These are phyloP conservation scores for Steinernema carpocapsae DNA, from an alignment of 2,888 invertebrate genomes.

Conservation along the genomic window DNA sequence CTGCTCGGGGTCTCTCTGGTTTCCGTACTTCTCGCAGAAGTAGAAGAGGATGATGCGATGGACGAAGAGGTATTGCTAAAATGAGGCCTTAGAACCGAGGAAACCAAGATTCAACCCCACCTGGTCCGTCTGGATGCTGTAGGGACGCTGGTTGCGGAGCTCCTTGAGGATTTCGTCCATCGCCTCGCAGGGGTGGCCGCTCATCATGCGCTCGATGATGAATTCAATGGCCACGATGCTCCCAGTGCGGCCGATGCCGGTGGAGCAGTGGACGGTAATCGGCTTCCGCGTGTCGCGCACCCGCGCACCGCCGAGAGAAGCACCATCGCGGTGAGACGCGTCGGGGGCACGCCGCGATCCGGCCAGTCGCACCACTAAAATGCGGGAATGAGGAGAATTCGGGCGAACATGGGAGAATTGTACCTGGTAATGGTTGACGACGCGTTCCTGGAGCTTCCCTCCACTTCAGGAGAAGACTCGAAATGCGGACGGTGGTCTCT, in stretches of 20 bases:
- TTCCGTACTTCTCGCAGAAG: conserved; percentile 49
- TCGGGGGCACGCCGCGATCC: conserved; percentile 48
- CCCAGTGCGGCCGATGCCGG: conserved; percentile 55
- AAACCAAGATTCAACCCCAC: neutral
- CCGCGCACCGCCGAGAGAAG: conserved; percentile 54
- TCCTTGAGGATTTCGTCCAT: conserved; percentile 53
- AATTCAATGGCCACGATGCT: conserved; percentile 52
- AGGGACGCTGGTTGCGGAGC: conserved; percentile 51
- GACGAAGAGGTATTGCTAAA: conserved; percentile 35
- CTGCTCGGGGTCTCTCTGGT: neutral
- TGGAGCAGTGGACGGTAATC: conserved; percentile 59
- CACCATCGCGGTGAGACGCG: conserved; percentile 38
- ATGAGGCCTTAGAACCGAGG: neutral
- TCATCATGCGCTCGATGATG: conserved; percentile 44
- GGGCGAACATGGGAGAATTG: too few species aligned
- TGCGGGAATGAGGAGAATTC: too few species aligned
- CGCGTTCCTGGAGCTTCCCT: conserved; percentile 40
- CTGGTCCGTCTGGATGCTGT: conserved; percentile 53
- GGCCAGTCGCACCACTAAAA: conserved; percentile 48
- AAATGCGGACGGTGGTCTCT: conserved; percentile 40
- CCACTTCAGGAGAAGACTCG: conserved; percentile 42
- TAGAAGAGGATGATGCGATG: conserved; percentile 44
- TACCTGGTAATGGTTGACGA: conserved; percentile 50
- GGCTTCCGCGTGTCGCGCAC: conserved; percentile 51
- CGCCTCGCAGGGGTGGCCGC: conserved; percentile 41